Base-by-base conservation (phyloP, 2,888 invertebrate genomes). In the Catocala sponsa region DNA sequence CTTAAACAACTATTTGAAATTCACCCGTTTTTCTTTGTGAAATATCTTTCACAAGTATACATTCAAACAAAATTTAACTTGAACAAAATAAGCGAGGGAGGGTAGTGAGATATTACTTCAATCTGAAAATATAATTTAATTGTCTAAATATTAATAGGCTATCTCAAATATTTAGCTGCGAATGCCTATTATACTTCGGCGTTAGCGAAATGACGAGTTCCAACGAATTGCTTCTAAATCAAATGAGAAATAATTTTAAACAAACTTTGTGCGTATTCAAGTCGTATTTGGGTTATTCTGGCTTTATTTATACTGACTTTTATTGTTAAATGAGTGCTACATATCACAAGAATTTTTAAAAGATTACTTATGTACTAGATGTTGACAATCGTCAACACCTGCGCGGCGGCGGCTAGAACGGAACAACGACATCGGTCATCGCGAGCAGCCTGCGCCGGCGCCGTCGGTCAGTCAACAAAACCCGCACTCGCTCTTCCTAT, bases 81-180 rank as follows among this genome's bases (percentile, higher is more conserved):
- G 12, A 44, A 59, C 44, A 44, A 59, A 69, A 72, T 63, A 49
- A 59, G 51, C 55, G 38, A 47, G 38, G 25, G 43, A 12, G 32
- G 47, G 25, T 25, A 44, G 35, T 7, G 38, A 59, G 60, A 65
- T 48, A 55, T 64, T 63, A 62, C 64, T 60, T 38, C 59, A 51
- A 41, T 63, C 38, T 47, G 25, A 33, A 70, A 64, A 63, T 61
- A 25, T 63, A 65, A 73, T 70, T 63, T 70, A 61, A 70, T 63
- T 61, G 47, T 68, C 15, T 46, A 61, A 70, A 74, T 65, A 68
- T 65, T 65, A 73, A 72, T 61, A 61, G 54, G 59, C 67, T 50
- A 51, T 70, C 63, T 68, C 32, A 44, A 56, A 64, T 65, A 65
- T 73, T 73, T 60, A 38, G 38, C 56, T 44, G 48, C 9, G 44